Evolutionary conservation across 2,113 vertebrate genomes (phyloP).

Genomic region (Myotis davidii): DNA sequence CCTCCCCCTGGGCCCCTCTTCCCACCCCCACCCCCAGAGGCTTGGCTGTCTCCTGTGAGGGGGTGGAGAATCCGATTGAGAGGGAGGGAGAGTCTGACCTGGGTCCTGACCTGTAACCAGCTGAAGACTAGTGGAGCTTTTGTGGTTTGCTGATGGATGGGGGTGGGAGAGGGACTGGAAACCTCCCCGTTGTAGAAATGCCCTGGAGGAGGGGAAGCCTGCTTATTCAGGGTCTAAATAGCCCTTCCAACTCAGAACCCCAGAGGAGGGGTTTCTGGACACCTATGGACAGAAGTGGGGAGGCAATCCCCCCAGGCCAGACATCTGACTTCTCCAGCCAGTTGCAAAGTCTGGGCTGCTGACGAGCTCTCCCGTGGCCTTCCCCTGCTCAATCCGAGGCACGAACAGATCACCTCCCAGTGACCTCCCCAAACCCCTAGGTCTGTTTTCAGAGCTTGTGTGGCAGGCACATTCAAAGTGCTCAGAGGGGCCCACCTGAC

Average conservation of each 20-base stretch:
- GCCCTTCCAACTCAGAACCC: constrained; percentile 20
- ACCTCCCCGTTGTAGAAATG: not conserved
- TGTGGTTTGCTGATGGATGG: constrained; percentile 14
- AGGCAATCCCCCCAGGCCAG: not conserved
- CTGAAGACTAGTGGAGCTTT: constrained; percentile 25
- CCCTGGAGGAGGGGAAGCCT: constrained; percentile 50
- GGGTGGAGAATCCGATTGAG: constrained; percentile 44
- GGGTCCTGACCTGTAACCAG: constrained; percentile 67
- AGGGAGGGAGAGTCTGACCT: constrained; percentile 60
- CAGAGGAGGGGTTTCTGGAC: constrained; percentile 44
- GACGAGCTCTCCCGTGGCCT: not conserved
- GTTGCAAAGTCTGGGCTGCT: not conserved
- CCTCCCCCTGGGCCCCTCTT: not conserved
- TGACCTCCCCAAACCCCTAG: not conserved
- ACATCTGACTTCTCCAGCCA: not conserved
- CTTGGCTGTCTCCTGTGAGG: constrained; percentile 29
- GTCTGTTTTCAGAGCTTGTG: constrained; percentile 15
- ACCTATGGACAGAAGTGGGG: not conserved
- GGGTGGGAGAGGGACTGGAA: not conserved
- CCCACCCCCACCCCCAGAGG: not conserved
- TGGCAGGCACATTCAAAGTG: not conserved
- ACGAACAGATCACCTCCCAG: constrained; percentile 55
- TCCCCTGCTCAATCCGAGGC: constrained; percentile 44
- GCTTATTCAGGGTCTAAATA: constrained; percentile 12
- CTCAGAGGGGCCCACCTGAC: not conserved